Evolutionary conservation across 2,888 invertebrate species (phyloP).

Genomic region (Eupithecia inturbata): DNA sequence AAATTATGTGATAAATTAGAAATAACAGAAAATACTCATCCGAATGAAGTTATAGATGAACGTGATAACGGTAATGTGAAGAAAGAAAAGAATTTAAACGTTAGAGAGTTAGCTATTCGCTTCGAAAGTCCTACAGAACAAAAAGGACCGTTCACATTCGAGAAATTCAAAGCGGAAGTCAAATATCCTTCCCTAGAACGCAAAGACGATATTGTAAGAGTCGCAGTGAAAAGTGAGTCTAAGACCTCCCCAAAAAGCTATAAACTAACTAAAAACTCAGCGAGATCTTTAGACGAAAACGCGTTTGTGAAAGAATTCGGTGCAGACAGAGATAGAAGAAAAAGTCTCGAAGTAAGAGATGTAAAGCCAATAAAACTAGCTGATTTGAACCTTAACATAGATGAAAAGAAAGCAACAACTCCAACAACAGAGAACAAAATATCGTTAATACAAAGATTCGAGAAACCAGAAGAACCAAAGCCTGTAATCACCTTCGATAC

Average conservation of each 20-base stretch:
- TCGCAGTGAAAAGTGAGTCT: slow-evolving; percentile 60
- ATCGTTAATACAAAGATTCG: slow-evolving; percentile 83
- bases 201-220: slow-evolving; percentile 55
- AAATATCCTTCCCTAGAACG: slow-evolving; percentile 71
- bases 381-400: slow-evolving; percentile 73
- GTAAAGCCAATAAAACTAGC: slow-evolving; percentile 85
- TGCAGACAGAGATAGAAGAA: slow-evolving; percentile 79
- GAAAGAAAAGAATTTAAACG: slow-evolving; percentile 76
- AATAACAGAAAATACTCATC: slow-evolving; percentile 50
- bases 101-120: slow-evolving; percentile 85
- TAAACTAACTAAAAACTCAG: slow-evolving; percentile 85
- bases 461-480: slow-evolving; percentile 59
- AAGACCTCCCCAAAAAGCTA: slow-evolving; percentile 81
- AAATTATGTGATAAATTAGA: slow-evolving; percentile 70
- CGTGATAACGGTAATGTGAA: slow-evolving; percentile 70
- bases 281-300: slow-evolving; percentile 89
- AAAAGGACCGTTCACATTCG: slow-evolving; percentile 83
- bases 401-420: slow-evolving; percentile 73
- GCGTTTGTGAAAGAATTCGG: slow-evolving; percentile 89
- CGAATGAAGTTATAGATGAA: slow-evolving; percentile 43
- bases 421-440: slow-evolving; percentile 86
- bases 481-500: slow-evolving; percentile 71
- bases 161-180: slow-evolving; percentile 75
- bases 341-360: slow-evolving; percentile 86
- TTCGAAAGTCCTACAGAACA: slow-evolving; percentile 87